These are phyloP conservation scores for Gallinago undulata DNA, from an alignment of 2,113 vertebrate species.

Conservation along the genomic window DNA sequence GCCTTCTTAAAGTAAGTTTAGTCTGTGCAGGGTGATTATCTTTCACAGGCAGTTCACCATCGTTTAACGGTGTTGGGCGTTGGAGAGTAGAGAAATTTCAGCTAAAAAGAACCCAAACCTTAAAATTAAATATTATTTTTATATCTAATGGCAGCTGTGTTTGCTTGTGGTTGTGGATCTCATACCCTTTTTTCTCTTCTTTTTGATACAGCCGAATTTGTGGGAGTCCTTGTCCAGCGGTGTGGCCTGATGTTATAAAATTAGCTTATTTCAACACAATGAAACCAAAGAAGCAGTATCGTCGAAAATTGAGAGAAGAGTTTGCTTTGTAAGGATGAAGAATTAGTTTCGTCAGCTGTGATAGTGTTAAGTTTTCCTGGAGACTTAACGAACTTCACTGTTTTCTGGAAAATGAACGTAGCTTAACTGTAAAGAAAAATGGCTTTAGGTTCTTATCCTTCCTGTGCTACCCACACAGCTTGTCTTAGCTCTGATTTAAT, in stretches of 20 bases:
- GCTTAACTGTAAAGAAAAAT: background rate
- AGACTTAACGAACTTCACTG: background rate
- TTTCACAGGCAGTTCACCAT: background rate
- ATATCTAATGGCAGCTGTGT: background rate
- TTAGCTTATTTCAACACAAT: conserved; percentile 99
- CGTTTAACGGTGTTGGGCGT: background rate
- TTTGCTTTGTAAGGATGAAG: conserved; percentile 92
- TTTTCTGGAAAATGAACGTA: background rate
- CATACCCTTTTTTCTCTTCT: background rate
- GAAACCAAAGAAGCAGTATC: conserved; percentile 99
- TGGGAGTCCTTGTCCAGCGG: conserved; percentile 95
- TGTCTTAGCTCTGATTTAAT: background rate
- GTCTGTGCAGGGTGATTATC: background rate
- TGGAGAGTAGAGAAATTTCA: background rate
- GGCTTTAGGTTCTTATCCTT: background rate
- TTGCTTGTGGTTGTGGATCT: background rate
- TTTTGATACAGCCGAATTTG: conserved; percentile 89
- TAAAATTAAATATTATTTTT: background rate
- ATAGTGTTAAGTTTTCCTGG: background rate
- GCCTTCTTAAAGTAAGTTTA: background rate
- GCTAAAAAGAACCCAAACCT: background rate
- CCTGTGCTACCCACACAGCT: background rate
- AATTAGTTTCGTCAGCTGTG: conserved; percentile 25
- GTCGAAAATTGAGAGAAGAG: conserved; percentile 93
- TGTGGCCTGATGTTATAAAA: conserved; percentile 99